A percentile compares a stretch with the other conserved stretches of the same genome.
phyloP scores from a whole-genome alignment of 2,888 invertebrate species.

The Ormyrus rosae region DNA sequence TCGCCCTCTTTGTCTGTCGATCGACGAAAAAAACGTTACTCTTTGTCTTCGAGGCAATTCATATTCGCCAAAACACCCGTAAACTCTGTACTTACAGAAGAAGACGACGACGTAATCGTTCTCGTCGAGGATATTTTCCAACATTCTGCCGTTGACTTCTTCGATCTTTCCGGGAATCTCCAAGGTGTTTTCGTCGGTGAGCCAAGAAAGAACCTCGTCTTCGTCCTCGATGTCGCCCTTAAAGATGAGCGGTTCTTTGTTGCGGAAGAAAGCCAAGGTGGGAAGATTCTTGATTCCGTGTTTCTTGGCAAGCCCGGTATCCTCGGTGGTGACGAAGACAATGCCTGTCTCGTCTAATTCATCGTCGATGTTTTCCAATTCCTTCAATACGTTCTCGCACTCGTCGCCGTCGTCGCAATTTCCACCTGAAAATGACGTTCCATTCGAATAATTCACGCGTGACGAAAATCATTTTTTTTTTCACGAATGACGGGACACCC shows the following conservation, averaged over 20 bases:
- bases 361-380: constrained; percentile 94
- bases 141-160: constrained; percentile 92
- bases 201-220: constrained; percentile 93
- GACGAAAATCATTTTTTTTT: no score
- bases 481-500: no score
- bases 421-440: constrained; percentile 78
- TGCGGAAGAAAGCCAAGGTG: constrained; percentile 91
- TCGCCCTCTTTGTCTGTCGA: constrained; percentile 89
- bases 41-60: no score
- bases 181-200: constrained; percentile 92
- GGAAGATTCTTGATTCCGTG: constrained; percentile 91
- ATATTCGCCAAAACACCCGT: no score
- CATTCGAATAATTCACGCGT: no score
- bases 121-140: constrained; percentile 91
- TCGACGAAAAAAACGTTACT: no score
- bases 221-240: constrained; percentile 93
- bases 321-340: constrained; percentile 95
- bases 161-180: constrained; percentile 95
- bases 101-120: constrained; percentile 94
- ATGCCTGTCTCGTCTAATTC: constrained; percentile 95
- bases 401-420: constrained; percentile 92
- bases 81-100: constrained; percentile 85
- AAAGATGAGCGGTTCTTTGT: constrained; percentile 91
- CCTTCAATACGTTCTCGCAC: constrained; percentile 90
- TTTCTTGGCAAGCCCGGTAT: constrained; percentile 87